Conservation (phyloP, 2,888 invertebrate genomes). For the Stenodema calcarata region DNA sequence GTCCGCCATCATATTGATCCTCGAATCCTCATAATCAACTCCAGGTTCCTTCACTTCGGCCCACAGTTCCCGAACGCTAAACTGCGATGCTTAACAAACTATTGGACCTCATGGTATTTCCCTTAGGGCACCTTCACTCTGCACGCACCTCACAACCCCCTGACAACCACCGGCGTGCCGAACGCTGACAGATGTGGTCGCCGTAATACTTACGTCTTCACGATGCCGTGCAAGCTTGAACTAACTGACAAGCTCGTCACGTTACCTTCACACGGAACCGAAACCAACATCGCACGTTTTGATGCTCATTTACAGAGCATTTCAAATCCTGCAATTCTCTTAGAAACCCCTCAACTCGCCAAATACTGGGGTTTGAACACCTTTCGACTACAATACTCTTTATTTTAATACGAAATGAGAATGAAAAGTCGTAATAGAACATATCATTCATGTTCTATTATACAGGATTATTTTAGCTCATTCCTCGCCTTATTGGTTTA, state of each 20-base stretch:
- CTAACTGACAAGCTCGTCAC: neutral
- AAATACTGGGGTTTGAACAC: too few species aligned
- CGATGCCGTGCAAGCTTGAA: neutral
- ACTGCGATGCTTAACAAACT: neutral
- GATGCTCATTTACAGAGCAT: neutral
- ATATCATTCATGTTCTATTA: too few species aligned
- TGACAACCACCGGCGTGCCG: neutral
- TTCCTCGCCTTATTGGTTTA: too few species aligned
- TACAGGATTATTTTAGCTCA: too few species aligned
- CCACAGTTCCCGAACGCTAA: neutral
- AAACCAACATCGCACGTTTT: neutral
- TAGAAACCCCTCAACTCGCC: too few species aligned
- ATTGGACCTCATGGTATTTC: neutral
- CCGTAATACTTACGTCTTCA: neutral
- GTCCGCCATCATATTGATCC: slow-evolving; percentile 12
- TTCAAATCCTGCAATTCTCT: too few species aligned
- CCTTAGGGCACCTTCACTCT: neutral
- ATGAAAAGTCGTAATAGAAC: too few species aligned
- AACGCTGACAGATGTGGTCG: neutral
- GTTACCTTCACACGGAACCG: neutral
- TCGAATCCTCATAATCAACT: slow-evolving; percentile 8
- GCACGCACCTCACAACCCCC: neutral
- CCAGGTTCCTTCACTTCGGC: neutral
- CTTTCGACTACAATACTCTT: too few species aligned
- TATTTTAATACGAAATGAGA: too few species aligned